Base-by-base conservation (phyloP, 2,797 vertebrate species). In the Pampus argenteus region DNA sequence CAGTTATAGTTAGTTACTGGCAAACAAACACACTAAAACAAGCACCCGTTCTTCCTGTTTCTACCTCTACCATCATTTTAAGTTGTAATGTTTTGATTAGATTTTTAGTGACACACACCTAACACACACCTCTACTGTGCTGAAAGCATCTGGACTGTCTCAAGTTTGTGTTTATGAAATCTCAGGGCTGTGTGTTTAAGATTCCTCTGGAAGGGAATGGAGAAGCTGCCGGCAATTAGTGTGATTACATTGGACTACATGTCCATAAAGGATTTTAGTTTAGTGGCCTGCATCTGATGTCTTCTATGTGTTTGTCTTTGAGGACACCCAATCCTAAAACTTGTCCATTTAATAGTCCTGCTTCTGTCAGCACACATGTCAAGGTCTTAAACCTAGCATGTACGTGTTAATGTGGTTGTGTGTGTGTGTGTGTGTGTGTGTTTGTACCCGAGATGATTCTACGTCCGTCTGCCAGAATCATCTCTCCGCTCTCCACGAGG, bases 401-500 rank as follows among this genome's bases (percentile, higher is more conserved):
- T 65, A 48, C 52, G 50, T 29, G 25, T 45, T 25, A 9, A 6
- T 48, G 31, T 26, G 28, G 29, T 38, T 48, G 54, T 42, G 54
- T 58, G 52, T 28, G 42, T 51, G 38, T 26, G n/a, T 31, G 17
- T 48, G 26, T 63, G 34, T 4, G 2, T 34, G 29, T 50, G 55
- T 31, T 5, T 9, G 29, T 90, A 98, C 98, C 94, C 73, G 96
- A 96, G 83, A 98, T 85, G 78, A 99, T 97, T 79, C 95, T 91
- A 62, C 97, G 95, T 72, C 98, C 97, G 58, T 99, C 98, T 1
- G 98, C 96, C 63, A 99, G 93, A 83, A 99, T 96, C 98, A 99
- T 99, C 91, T 98, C 97, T 29, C 97, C 97, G 45, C 95, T 98
- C 93, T 99, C 98, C 76, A 99, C 98, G 66, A 99, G 94, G 44